A percentile compares a stretch with the other conserved stretches of the same genome.
Evolutionary conservation across 2,113 vertebrate species (phyloP).

Genomic region (Nestor notabilis): DNA sequence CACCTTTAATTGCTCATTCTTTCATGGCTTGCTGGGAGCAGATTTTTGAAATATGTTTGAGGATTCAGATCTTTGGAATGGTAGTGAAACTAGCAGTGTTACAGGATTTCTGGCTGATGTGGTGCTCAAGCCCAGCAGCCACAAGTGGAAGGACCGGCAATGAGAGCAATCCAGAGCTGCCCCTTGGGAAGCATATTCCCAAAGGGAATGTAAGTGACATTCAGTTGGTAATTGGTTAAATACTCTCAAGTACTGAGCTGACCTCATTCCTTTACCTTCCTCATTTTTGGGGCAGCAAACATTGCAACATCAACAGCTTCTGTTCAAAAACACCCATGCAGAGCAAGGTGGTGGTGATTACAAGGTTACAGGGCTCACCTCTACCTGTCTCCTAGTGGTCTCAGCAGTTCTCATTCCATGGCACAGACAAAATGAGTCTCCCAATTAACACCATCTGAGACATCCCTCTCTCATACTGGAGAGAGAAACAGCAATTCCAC

Average conservation of each 20-base stretch:
- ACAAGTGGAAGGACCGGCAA: background rate
- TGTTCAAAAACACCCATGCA: background rate
- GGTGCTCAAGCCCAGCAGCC: background rate
- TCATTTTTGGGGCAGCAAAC: conserved; percentile 11
- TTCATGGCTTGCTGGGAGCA: background rate
- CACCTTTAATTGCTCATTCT: background rate
- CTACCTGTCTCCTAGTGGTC: background rate
- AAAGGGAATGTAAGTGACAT: background rate
- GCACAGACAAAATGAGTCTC: background rate
- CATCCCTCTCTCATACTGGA: background rate
- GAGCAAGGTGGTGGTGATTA: background rate
- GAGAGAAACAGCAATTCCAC: background rate
- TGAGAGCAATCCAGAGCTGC: background rate
- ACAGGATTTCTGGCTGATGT: background rate
- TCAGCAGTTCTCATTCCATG: accelerated
- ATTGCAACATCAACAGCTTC: conserved; percentile 10
- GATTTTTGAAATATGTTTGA: background rate
- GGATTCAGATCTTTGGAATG: background rate
- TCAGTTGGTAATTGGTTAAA: background rate
- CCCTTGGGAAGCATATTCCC: background rate
- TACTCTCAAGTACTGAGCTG: background rate
- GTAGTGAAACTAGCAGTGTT: background rate
- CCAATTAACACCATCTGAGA: background rate
- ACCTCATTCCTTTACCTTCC: conserved; percentile 19
- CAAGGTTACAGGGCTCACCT: background rate